Base-by-base conservation (phyloP, 2,113 vertebrate genomes). In the Syngnathoides biaculeatus region DNA sequence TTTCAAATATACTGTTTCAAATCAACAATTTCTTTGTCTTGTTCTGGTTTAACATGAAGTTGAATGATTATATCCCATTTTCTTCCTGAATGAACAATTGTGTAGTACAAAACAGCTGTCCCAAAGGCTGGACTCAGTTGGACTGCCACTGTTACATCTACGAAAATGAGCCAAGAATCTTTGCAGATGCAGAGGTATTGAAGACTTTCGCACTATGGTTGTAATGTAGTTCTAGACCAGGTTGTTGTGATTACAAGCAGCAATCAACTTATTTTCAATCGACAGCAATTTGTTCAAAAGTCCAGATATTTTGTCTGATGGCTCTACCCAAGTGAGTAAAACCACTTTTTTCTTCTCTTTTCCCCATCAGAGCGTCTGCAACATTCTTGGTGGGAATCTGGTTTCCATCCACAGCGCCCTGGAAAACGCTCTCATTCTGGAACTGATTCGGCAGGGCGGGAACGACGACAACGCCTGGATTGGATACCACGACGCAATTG, bases 141-240 rank as follows among this genome's bases (percentile, higher is more conserved):
- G 35, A 61, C 12, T 40, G 39, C 22, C n/a, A 17, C 39, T 61
- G 59, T 42, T 61, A 61, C 39, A 8, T 24, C 11, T 61, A 42
- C 17, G 9, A 61, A 22, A 2, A 14, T 4, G 39, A 42, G 12
- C 7, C 0, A 4, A 61, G n/a, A 42, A 42, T 11, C 3, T 61
- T 42, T 61, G 59, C 59, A 9, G 39, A 61, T 15, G 59, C 59
- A n/a, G 59, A 61, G 38, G 59, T 61, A 61, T 14, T 12, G n/a
- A 61, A 24, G 17, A 60, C n/a, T 7, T 40, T 30, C 1, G 1
- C 52, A 55, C n/a, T 24, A 43, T 12, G 13, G 15, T 3, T 9
- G 52, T 12, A 2, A n/a, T 50, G 48, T 20, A 20, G 2, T 22
- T 14, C 15, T 45, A 3, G 15, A 45, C 19, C 5, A 19, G 5